Evolutionary conservation across 2,113 vertebrate species (phyloP), one percentile per base, ranked within the genome.

Genomic region (Heloderma charlesbogerti): DNA sequence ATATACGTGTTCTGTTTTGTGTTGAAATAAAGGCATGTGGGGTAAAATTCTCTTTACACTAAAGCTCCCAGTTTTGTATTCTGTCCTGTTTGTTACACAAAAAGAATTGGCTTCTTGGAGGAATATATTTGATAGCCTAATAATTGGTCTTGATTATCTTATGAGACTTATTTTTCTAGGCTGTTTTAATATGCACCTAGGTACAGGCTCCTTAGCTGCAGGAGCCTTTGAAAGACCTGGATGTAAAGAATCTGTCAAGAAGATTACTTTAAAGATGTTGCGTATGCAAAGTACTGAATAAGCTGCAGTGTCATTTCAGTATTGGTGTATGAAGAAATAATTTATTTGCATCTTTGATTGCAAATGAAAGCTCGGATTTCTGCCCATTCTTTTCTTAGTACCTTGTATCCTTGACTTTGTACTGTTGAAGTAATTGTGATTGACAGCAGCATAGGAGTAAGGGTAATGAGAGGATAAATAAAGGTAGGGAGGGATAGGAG

Each of bases 1-100:
- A 57, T 34, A 80, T 1, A 20, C 37, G 25, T 43, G 83, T 92
- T 92, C 88, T 95, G 75, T 71, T 2, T 90, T 66, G 88, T 81
- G 90, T 75, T 86, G 88, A 60, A 94, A 92, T 95, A 93, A 93
- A 95, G 85, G 94, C 95, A 90, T 86, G 88, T 90, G 85, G 54
- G 10, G 48, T 1, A 25, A 37, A 75, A 87, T 43, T 40, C 12
- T 87, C 22, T 20, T n/a, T 48, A 74, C 20, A 37, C 10, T 51
- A 20, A 25, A 37, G 48, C 72, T 54, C 8, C 48, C 45, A 27
- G 51, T 27, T 54, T 0, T 75, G 86, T 40, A 51, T 16, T 60
- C 51, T 31, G 15, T 40, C 51, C 51, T 77, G 51, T 15, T 77
- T 27, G 67, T 72, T 72, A 40, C 13, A 57, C 37, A 75, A 87